Percentiles rank a stretch among this genome's conserved stretches.
Conservation (phyloP, 2,113 vertebrate species). For the Excalfactoria chinensis region DNA sequence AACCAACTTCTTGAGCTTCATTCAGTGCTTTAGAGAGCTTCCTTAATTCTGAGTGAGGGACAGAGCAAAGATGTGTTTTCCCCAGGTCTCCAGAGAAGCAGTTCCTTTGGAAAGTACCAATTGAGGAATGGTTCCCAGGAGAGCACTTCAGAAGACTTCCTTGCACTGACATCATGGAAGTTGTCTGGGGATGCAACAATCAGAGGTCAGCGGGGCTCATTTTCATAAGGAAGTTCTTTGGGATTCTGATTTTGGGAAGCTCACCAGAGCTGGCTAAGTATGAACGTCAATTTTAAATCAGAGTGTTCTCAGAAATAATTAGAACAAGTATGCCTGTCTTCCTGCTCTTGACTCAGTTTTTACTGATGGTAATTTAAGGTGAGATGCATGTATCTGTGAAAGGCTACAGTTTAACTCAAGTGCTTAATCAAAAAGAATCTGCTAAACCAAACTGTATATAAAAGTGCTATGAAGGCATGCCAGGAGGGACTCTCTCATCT, state of each 20-base stretch:
- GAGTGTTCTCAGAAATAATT: not conserved
- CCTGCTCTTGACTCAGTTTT: not conserved
- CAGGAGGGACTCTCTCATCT: not conserved
- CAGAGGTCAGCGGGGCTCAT: conserved; percentile 12
- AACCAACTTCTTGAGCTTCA: not conserved
- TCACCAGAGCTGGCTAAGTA: not conserved
- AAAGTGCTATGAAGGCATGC: not conserved
- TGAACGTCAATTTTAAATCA: not conserved
- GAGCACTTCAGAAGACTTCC: not conserved
- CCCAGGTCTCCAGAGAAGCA: not conserved
- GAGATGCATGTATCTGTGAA: not conserved
- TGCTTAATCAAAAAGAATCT: not conserved
- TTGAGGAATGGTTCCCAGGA: not conserved
- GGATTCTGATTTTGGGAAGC: conserved; percentile 28
- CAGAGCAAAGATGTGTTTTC: not conserved
- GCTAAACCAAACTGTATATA: not conserved
- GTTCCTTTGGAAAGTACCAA: conserved; percentile 15
- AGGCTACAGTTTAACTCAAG: not conserved
- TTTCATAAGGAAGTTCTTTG: conserved; percentile 19
- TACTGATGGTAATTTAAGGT: not conserved
- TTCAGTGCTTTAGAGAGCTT: not conserved
- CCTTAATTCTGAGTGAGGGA: not conserved
- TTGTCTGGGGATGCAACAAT: not conserved
- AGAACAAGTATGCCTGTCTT: not conserved
- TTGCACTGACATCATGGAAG: not conserved